Conservation (phyloP, 1,140 invertebrate species). For the Pseudomyrmex dendroicus region DNA sequence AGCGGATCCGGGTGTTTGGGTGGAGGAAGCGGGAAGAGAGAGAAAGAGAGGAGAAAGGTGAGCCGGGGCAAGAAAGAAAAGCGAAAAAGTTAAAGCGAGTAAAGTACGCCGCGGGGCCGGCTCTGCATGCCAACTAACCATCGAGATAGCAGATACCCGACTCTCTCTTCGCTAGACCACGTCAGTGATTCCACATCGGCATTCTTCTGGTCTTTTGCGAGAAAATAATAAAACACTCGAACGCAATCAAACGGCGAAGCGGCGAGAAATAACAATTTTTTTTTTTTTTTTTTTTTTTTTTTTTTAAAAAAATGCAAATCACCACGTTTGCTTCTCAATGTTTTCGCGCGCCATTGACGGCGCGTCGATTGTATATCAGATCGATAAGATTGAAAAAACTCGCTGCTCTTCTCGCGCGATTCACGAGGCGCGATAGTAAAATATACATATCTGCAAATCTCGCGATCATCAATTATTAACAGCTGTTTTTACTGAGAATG, state of each 20-base stretch:
- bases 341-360: no score
- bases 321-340: no score
- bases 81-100: slow-evolving; percentile 56
- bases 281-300: no score
- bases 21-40: not conserved
- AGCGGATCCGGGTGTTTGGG: slow-evolving; percentile 42
- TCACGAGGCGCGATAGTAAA: no score
- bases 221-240: not conserved
- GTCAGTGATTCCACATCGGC: slow-evolving; percentile 38
- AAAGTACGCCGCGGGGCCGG: slow-evolving; percentile 49
- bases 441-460: no score
- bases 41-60: no score
- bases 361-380: no score
- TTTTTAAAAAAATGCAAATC: no score
- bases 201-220: not conserved
- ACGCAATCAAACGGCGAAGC: not conserved
- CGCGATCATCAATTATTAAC: no score
- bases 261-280: not conserved
- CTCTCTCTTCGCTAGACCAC: not conserved
- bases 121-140: slow-evolving; percentile 65
- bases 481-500: no score
- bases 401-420: no score
- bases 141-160: not conserved
- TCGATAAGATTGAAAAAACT: no score
- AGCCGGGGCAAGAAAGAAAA: slow-evolving; percentile 23